Percentiles rank a stretch among this genome's conserved stretches.
These are phyloP conservation scores for Ophraella communa DNA, from an alignment of 2,888 invertebrate genomes.

Conservation along the genomic window DNA sequence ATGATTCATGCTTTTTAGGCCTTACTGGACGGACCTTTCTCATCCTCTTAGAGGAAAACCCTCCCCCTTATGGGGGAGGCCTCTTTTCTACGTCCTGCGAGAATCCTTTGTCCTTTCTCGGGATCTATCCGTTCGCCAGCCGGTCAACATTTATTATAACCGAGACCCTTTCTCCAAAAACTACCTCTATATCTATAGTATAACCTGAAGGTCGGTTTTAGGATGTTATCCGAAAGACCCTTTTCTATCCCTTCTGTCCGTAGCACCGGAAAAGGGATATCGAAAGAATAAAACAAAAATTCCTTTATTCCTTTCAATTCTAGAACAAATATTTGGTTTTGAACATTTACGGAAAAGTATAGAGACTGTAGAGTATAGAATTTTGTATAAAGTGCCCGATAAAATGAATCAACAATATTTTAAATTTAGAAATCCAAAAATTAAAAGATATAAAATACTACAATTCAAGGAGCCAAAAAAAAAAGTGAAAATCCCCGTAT, in stretches of 20 bases:
- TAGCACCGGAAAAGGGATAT: slow-evolving; percentile 9
- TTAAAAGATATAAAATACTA: too few species aligned
- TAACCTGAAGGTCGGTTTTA: slow-evolving; percentile 29
- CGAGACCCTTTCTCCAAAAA: slow-evolving; percentile 37
- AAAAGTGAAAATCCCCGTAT: too few species aligned
- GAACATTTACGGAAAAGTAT: background rate
- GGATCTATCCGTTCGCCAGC: slow-evolving; percentile 25
- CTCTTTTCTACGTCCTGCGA: slow-evolving; percentile 34
- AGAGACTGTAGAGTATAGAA: too few species aligned
- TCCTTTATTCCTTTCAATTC: background rate
- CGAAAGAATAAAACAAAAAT: slow-evolving; percentile 3
- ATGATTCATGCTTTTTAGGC: slow-evolving; percentile 58
- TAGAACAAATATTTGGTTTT: too few species aligned
- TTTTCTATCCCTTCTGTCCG: slow-evolving; percentile 1
- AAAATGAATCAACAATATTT: too few species aligned
- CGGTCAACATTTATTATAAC: slow-evolving; percentile 39
- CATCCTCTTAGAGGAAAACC: slow-evolving; percentile 46
- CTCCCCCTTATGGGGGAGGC: slow-evolving; percentile 43
- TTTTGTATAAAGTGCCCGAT: too few species aligned
- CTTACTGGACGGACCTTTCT: slow-evolving; percentile 53
- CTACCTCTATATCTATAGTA: slow-evolving; percentile 32
- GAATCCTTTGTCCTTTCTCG: slow-evolving; percentile 38
- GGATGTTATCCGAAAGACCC: slow-evolving; percentile 22
- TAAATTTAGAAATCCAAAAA: too few species aligned
- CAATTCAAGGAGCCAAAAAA: too few species aligned